Conservation (phyloP, 2,888 invertebrate genomes). For the Pollenia amentaria region DNA sequence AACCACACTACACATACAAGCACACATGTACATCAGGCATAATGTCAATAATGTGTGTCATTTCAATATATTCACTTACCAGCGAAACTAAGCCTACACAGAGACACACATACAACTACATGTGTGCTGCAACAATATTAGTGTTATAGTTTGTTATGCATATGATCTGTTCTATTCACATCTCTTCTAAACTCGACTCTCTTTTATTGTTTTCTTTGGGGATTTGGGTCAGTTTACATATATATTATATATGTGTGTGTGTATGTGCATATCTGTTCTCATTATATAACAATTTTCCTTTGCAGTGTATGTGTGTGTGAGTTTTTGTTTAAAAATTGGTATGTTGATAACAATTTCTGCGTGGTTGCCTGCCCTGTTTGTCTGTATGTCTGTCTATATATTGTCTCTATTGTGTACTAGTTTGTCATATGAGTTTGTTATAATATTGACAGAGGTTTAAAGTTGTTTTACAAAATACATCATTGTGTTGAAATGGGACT, state of each 20-base stretch:
- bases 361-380: neutral
- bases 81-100: conserved; percentile 22
- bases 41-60: conserved; percentile 54
- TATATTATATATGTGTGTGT: neutral
- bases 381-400: neutral
- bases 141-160: conserved; percentile 51
- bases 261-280: neutral
- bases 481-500: conserved; percentile 38
- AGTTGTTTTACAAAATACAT: conserved; percentile 52
- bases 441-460: conserved; percentile 60
- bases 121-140: conserved; percentile 48
- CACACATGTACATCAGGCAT: neutral
- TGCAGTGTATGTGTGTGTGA: neutral
- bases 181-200: conserved; percentile 6
- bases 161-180: conserved; percentile 50
- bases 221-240: conserved; percentile 74
- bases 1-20: neutral
- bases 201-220: conserved; percentile 66
- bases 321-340: conserved; percentile 17
- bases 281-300: neutral
- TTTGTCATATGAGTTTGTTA: conserved; percentile 51
- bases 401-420: conserved; percentile 41
- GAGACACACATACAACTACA: neutral
- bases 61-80: conserved; percentile 25
- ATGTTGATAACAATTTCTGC: conserved; percentile 34